These are phyloP conservation scores for Drosophila virilis DNA, from an alignment of 1,140 invertebrate species.

Conservation along the genomic window DNA sequence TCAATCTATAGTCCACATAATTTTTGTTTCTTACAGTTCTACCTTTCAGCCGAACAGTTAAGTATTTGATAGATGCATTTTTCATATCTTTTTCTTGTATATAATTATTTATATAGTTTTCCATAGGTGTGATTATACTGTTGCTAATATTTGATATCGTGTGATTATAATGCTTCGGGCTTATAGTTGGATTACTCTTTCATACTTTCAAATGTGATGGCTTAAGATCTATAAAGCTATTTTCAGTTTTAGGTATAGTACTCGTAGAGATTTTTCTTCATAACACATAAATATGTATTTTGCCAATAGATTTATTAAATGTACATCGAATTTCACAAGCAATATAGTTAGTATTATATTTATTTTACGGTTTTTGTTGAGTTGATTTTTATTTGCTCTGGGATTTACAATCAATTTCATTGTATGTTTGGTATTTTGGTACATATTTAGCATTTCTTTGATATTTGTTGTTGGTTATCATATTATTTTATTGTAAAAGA, in stretches of 20 bases:
- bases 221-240: slow-evolving; percentile 84
- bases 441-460: slow-evolving; percentile 39
- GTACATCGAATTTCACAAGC: slow-evolving; percentile 53
- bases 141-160: slow-evolving; percentile 26
- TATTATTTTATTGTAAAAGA: slow-evolving; percentile 9
- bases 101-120: slow-evolving; percentile 27
- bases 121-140: slow-evolving; percentile 17
- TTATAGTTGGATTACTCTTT: slow-evolving; percentile 5
- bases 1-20: slow-evolving; percentile 24
- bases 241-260: slow-evolving; percentile 73
- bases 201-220: slow-evolving; percentile 41
- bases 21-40: slow-evolving; percentile 40
- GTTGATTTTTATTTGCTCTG: slow-evolving; percentile 8
- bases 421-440: slow-evolving; percentile 19
- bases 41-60: slow-evolving; percentile 68
- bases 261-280: slow-evolving; percentile 67
- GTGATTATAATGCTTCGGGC: slow-evolving; percentile 32
- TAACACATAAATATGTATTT: slow-evolving; percentile 35
- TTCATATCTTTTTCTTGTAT: slow-evolving; percentile 46
- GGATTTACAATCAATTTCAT: slow-evolving; percentile 2
- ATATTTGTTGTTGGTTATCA: slow-evolving; percentile 42
- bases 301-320: slow-evolving; percentile 58
- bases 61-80: slow-evolving; percentile 48
- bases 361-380: not conserved
- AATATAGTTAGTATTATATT: slow-evolving; percentile 17